A percentile compares a stretch with the other conserved stretches of the same genome.
phyloP scores from a whole-genome alignment of 2,888 invertebrate species.

The Lepidocyrtinus sp. region DNA sequence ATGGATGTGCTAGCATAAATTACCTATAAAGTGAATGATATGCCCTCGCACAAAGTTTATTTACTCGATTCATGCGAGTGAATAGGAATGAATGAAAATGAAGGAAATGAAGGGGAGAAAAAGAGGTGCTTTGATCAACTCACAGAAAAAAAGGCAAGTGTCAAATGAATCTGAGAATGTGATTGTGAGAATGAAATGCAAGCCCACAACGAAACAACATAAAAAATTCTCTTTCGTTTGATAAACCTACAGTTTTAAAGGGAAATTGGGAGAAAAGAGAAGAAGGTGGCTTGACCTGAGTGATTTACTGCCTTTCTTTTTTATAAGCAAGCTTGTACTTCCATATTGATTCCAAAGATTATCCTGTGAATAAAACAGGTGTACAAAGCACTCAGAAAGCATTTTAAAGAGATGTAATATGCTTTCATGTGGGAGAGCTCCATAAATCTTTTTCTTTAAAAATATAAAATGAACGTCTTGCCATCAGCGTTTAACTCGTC shows the following conservation, averaged over 20 bases:
- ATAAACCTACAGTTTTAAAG: not conserved
- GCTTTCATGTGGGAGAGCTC: too few species aligned
- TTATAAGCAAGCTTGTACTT: conserved; percentile 5
- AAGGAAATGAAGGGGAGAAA: conserved; percentile 43
- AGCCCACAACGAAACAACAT: not conserved
- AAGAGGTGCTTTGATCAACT: conserved; percentile 32
- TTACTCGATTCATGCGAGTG: conserved; percentile 27
- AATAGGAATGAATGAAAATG: conserved; percentile 44
- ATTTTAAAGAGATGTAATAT: too few species aligned
- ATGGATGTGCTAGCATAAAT: not conserved
- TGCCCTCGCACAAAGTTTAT: too few species aligned
- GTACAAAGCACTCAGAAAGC: conserved; percentile 60
- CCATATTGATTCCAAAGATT: too few species aligned
- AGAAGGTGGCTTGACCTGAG: conserved; percentile 48
- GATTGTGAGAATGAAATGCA: not conserved
- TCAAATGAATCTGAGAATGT: conserved; percentile 15
- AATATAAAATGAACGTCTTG: too few species aligned
- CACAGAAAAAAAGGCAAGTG: conserved; percentile 40
- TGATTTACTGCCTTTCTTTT: conserved; percentile 66
- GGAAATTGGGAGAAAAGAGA: conserved; percentile 9
- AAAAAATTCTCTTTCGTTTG: not conserved
- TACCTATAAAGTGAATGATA: not conserved
- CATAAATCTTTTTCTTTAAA: too few species aligned
- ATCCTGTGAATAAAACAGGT: conserved; percentile 42
- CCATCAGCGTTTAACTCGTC: too few species aligned